Percentiles rank a stretch among this genome's conserved stretches.
Conservation (phyloP, 2,888 invertebrate genomes). For the Cremastobaeus sp. region DNA sequence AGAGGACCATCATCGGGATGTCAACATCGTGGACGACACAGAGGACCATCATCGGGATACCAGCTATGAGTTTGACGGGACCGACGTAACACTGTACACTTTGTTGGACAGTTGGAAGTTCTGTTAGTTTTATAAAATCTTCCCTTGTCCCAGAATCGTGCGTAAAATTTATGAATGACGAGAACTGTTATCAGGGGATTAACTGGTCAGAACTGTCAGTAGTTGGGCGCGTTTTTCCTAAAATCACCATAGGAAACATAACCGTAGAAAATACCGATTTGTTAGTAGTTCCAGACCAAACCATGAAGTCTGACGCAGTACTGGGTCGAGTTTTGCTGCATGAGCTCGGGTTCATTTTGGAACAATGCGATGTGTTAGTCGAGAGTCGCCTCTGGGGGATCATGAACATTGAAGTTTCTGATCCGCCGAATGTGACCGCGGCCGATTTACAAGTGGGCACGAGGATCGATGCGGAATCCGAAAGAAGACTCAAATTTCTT, state of each 20-base stretch:
- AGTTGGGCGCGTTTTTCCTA: not conserved
- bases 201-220: not conserved
- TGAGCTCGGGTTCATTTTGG: too few species aligned
- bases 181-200: not conserved
- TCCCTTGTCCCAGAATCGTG: constrained; percentile 1
- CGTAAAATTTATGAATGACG: not conserved
- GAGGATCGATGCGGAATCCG: not conserved
- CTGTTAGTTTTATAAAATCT: constrained; percentile 21
- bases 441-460: constrained; percentile 4
- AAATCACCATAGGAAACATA: not conserved
- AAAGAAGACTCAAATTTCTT: not conserved
- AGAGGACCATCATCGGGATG: too few species aligned
- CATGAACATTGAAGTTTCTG: not conserved
- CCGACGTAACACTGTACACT: not conserved
- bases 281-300: not conserved
- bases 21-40: not conserved
- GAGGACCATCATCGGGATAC: not conserved
- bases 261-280: not conserved
- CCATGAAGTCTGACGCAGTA: not conserved
- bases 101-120: constrained; percentile 11
- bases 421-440: not conserved
- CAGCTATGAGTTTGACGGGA: not conserved
- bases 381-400: not conserved
- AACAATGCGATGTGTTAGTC: not conserved
- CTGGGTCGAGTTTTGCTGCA: constrained; percentile 6